These are phyloP conservation scores for Anaspis maculata DNA, from an alignment of 2,888 invertebrate species.

Conservation along the genomic window DNA sequence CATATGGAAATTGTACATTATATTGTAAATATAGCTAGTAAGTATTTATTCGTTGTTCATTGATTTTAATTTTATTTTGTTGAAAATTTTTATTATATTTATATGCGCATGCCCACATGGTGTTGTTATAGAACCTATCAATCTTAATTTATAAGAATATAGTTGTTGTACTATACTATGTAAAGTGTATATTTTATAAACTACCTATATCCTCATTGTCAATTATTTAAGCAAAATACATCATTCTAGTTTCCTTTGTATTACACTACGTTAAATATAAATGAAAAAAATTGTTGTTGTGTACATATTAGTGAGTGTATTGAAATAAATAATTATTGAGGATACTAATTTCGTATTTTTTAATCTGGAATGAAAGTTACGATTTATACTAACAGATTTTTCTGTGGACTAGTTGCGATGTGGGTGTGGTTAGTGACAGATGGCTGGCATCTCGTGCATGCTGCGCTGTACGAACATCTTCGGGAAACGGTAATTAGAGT, in stretches of 20 bases:
- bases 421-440: neutral
- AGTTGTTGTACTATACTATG: slow-evolving; percentile 5
- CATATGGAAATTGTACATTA: too few relatives aligned
- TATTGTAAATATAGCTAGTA: too few relatives aligned
- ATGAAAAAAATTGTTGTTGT: slow-evolving; percentile 38
- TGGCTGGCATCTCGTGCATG: neutral
- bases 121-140: slow-evolving; percentile 11
- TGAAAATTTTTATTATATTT: too few relatives aligned
- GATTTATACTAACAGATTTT: too few relatives aligned
- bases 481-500: too few relatives aligned
- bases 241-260: slow-evolving; percentile 16
- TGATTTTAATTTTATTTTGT: too few relatives aligned
- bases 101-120: too few relatives aligned
- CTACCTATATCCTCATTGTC: slow-evolving; percentile 16
- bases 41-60: too few relatives aligned
- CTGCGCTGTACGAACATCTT: too few relatives aligned
- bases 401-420: neutral
- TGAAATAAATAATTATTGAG: slow-evolving; percentile 29
- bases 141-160: too few relatives aligned
- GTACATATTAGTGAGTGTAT: slow-evolving; percentile 40
- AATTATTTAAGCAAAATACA: slow-evolving; percentile 17
- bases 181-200: slow-evolving; percentile 16
- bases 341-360: slow-evolving; percentile 9
- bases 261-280: slow-evolving; percentile 18
- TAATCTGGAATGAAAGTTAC: too few relatives aligned